Conservation (phyloP, 2,888 invertebrate genomes). For the Dicycla oo region DNA sequence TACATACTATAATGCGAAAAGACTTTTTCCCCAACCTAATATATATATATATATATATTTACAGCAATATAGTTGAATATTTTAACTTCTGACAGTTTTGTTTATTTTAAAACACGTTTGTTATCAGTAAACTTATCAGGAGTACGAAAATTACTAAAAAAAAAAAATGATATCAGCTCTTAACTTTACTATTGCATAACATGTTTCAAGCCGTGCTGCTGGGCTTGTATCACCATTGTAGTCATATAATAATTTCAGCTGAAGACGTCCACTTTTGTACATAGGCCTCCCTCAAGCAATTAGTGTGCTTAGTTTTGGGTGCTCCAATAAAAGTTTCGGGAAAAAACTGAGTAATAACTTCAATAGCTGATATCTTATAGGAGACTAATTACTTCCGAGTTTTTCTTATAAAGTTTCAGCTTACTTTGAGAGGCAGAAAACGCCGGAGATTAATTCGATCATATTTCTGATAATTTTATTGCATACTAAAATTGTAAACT, state of each 20-base stretch:
- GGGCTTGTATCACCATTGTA: neutral
- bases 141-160: conserved; percentile 14
- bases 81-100: conserved; percentile 9
- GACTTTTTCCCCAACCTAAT: too few relatives aligned
- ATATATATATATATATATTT: too few relatives aligned
- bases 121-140: conserved; percentile 24
- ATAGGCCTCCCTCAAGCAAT: neutral
- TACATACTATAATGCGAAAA: too few relatives aligned
- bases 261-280: neutral
- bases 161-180: conserved; percentile 5
- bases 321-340: too few relatives aligned
- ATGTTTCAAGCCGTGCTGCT: neutral
- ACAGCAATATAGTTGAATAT: neutral
- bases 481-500: neutral
- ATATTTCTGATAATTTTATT: neutral
- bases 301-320: too few relatives aligned
- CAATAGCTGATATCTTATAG: too few relatives aligned
- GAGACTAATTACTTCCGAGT: too few relatives aligned
- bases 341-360: too few relatives aligned
- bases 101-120: conserved; percentile 5
- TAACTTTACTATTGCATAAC: neutral
- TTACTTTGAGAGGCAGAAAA: neutral
- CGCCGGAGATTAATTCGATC: conserved; percentile 9
- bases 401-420: too few relatives aligned
- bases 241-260: neutral